Base-by-base conservation (phyloP, 2,113 vertebrate genomes). In the Hyla sarda region DNA sequence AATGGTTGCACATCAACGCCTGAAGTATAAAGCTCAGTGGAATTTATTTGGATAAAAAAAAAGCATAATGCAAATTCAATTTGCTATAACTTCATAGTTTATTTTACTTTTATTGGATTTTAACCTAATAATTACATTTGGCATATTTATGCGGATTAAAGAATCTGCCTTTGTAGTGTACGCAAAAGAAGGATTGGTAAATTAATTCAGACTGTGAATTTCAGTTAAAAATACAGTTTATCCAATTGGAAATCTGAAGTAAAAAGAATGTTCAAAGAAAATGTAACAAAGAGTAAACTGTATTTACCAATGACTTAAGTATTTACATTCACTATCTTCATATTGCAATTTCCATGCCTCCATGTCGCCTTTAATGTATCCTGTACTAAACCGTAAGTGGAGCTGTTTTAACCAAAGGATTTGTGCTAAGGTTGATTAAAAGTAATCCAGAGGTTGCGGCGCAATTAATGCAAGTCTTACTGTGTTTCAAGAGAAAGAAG, bases 281-380 rank as follows among this genome's bases (percentile, higher is more conserved):
- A 89, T 89, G 84, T 89, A 78, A 84, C 58, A 91, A 88, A 58
- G 45, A 88, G 87, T 75, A 89, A 84, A 50, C 84, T 85, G 90
- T 90, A 90, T 91, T 89, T 90, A 88, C 89, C 79, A 89, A 78
- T 91, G 67, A 89, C 77, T 88, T 86, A 89, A 91, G 87, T 90
- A 88, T 88, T 89, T 88, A 89, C 47, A 82, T 21, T 82, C 50
- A 74, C 72, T 86, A 45, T 87, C 78, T 88, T 91, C 87, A 30
- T 84, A 72, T 78, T 91, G 82, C 54, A 89, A 85, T 91, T 92
- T 93, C 91, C 87, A 88, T 89, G 74, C 28, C 79, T 83, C 80
- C 12, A 84, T 89, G 88, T 87, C 48, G 37, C 76, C 23, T 79
- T 88, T 84, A 88, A 76, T 87, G 45, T 87, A 88, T 82, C 65